Conservation (phyloP, 1,140 invertebrate species). For the Camponotus vicinus region DNA sequence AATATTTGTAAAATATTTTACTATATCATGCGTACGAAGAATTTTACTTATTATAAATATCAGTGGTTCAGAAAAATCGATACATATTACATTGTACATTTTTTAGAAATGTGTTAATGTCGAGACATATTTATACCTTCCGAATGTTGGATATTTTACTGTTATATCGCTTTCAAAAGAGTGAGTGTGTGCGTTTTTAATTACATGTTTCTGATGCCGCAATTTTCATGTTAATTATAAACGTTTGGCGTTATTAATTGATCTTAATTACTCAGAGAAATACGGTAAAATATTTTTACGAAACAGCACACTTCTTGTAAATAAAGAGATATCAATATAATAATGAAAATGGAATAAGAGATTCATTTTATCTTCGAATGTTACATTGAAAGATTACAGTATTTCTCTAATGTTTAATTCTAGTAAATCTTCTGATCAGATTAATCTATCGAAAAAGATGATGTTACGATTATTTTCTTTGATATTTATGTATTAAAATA, state of each 20-base stretch:
- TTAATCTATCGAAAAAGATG: no score
- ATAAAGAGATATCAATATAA: conserved; percentile 16
- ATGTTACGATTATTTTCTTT: no score
- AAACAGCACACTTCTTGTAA: conserved; percentile 34
- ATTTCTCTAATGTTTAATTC: neutral
- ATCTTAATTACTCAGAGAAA: neutral
- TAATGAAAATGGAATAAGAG: neutral
- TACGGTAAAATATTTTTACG: neutral
- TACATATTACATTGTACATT: conserved; percentile 47
- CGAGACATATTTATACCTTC: conserved; percentile 10
- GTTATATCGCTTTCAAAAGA: neutral
- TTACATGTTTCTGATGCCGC: conserved; percentile 3
- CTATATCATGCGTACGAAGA: neutral
- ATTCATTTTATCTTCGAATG: neutral
- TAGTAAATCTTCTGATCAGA: no score
- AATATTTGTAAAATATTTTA: conserved; percentile 27
- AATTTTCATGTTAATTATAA: neutral
- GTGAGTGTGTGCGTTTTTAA: neutral
- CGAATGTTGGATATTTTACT: conserved; percentile 15
- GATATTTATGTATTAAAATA: no score
- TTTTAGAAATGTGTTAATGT: conserved; percentile 24
- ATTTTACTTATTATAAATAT: conserved; percentile 27
- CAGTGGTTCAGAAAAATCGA: conserved; percentile 7
- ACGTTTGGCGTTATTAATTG: neutral
- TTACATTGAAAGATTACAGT: no score